Evolutionary conservation across 2,888 invertebrate species (phyloP).

Genomic region (Neelides folsomi): DNA sequence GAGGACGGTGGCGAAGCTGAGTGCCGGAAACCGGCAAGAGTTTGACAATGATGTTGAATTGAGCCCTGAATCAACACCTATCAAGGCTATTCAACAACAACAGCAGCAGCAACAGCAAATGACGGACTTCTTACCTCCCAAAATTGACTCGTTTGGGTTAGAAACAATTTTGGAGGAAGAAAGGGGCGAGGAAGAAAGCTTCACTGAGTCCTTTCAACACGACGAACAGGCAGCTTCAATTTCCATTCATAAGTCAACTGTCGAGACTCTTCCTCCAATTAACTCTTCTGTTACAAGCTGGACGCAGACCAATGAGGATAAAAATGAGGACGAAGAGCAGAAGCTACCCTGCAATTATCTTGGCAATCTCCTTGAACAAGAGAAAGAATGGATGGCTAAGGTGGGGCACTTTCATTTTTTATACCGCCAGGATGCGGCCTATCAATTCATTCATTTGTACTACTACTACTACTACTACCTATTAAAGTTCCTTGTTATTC

Average conservation of each 20-base stretch:
- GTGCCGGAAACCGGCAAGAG: constrained; percentile 16
- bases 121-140: constrained; percentile 21
- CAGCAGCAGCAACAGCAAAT: too few relatives aligned
- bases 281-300: neutral
- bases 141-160: constrained; percentile 31
- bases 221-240: constrained; percentile 4
- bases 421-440: neutral
- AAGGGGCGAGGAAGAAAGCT: constrained; percentile 27
- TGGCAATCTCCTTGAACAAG: constrained; percentile 16
- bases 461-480: too few relatives aligned
- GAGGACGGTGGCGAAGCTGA: constrained; percentile 37
- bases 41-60: neutral
- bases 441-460: too few relatives aligned
- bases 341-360: constrained; percentile 15
- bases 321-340: constrained; percentile 11
- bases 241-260: too few relatives aligned
- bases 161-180: constrained; percentile 33
- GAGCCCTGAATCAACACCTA: neutral
- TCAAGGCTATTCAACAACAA: constrained; percentile 3
- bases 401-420: constrained; percentile 9
- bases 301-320: neutral
- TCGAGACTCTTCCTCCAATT: too few relatives aligned
- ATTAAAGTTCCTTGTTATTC: too few relatives aligned
- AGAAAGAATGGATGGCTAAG: constrained; percentile 19
- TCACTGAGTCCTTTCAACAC: constrained; percentile 10